These are phyloP conservation scores for Rachycentron canadum DNA, from an alignment of 2,797 vertebrate genomes.

Conservation along the genomic window DNA sequence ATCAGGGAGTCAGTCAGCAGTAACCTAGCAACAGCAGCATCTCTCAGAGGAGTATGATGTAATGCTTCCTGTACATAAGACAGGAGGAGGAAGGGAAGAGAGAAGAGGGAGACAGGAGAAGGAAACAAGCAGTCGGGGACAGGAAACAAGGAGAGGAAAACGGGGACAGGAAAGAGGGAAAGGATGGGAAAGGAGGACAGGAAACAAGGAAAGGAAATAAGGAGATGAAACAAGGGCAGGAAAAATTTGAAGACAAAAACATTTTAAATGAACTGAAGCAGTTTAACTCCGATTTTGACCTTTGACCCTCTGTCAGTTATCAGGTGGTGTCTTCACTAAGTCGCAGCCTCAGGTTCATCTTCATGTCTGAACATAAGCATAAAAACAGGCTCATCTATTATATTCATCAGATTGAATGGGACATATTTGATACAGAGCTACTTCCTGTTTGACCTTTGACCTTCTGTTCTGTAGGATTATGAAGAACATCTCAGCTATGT, in stretches of 20 bases:
- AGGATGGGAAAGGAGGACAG: background rate
- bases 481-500: background rate
- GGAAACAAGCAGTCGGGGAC: background rate
- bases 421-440: background rate
- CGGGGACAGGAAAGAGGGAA: background rate
- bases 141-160: no score
- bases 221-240: background rate
- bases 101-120: background rate
- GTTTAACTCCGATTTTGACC: background rate
- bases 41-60: conserved; percentile 79
- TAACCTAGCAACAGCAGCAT: conserved; percentile 87
- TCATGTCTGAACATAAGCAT: background rate
- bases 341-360: background rate
- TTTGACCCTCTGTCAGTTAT: background rate
- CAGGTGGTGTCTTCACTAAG: no score
- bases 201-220: background rate
- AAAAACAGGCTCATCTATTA: background rate
- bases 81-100: conserved; percentile 11
- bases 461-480: background rate
- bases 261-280: background rate
- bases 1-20: conserved; percentile 76
- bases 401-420: background rate
- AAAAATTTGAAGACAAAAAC: background rate
- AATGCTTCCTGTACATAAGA: conserved; percentile 71
- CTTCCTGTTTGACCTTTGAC: conserved; percentile 28